A percentile compares a stretch with the other conserved stretches of the same genome.
phyloP scores from a whole-genome alignment of 2,113 vertebrate genomes.

The Ictalurus furcatus region DNA sequence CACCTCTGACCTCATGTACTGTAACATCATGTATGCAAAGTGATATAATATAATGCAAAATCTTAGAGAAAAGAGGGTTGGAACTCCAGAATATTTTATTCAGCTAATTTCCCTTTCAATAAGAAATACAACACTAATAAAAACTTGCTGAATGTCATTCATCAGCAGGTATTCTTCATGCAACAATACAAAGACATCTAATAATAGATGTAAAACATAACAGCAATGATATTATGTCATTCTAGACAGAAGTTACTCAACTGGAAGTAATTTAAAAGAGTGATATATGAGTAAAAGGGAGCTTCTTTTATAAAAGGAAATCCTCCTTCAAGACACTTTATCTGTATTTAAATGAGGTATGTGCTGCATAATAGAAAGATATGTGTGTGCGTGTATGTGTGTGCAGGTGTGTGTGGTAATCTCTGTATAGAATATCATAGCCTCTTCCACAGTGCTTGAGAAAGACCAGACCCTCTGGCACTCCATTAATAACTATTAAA shows the following conservation, averaged over 20 bases:
- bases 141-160: constrained; percentile 3
- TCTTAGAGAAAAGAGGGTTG: not conserved
- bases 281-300: not conserved
- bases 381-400: not conserved
- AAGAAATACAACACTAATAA: not conserved
- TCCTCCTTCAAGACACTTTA: constrained; percentile 2
- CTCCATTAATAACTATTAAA: constrained; percentile 57
- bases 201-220: not conserved
- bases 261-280: not conserved
- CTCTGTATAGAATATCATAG: constrained; percentile 34
- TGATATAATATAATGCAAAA: not conserved
- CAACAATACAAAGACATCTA: not conserved
- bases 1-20: not conserved
- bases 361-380: not conserved
- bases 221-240: not conserved
- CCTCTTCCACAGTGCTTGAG: constrained; percentile 35
- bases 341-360: constrained; percentile 7
- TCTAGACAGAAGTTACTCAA: not conserved
- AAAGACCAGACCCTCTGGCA: constrained; percentile 46
- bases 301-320: constrained; percentile 5
- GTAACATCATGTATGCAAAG: not conserved
- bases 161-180: not conserved
- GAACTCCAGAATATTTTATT: not conserved
- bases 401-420: constrained; percentile 24
- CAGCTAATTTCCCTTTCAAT: constrained; percentile 3